Base-by-base conservation (phyloP, 2,888 invertebrate species). In the Chelonus formosanus region DNA sequence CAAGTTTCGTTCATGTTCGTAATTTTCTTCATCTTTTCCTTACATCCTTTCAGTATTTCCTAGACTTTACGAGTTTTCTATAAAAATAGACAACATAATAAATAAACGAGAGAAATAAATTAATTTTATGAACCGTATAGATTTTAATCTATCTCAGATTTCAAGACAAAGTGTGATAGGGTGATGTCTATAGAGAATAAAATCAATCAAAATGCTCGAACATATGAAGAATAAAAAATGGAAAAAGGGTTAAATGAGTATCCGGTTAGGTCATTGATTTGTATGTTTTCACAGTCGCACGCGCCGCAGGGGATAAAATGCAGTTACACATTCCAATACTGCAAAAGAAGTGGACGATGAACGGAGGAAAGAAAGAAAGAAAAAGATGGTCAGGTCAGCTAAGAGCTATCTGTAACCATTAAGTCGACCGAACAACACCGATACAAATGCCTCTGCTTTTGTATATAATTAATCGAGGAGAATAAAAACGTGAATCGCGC, bases 391-490 rank as follows among this genome's bases (percentile, higher is more conserved):
- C 36, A 50, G 47, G 35, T 44, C 54, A 44, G n/a, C 52, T 55
- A 40, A 40, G 54, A 47, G 57, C 36, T 62, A 62, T 66, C 53
- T 53, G 36, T 36, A 63, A 57, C 48, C 58, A 63, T 63, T 63
- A 58, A 59, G 40, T 50, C 40, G 44, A 54, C 20, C 40, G 36
- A 65, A 47, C 35, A 40, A 36, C 63, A 44, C 40, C 60, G 40
- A 54, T 65, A 48, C 60, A 48, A 63, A 62, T 56, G 40, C 57
- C 50, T 63, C 40, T 32, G 36, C 40, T 58, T 52, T 54, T 53
- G 53, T 59, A 63, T 7, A 60, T 63, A 67, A 67, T 67, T 67
- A 67, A 67, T 67, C 55, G 57, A 43, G 43, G 3, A 50, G 43
- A 62, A 67, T 62, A 58, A 67, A 67, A 58, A 44, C 35, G 53